phyloP scores from a whole-genome alignment of 2,797 vertebrate genomes.

The Simalia tracyae region DNA sequence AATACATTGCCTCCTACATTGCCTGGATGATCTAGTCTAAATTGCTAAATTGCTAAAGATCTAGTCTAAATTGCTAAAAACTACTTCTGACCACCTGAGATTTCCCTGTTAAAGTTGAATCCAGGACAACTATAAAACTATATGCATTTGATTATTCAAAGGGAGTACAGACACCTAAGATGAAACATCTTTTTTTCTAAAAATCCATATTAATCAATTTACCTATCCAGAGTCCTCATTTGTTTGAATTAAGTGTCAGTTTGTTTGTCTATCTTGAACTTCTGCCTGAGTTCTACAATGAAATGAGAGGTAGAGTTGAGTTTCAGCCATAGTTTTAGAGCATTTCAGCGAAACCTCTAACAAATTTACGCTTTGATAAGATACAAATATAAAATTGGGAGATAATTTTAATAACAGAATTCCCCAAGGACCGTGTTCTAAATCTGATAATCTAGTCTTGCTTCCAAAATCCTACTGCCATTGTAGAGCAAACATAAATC shows the following conservation, averaged over 20 bases:
- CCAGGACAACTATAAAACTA: background rate
- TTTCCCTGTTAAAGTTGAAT: background rate
- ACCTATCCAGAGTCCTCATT: background rate
- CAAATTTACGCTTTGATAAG: background rate
- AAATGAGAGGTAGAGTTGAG: background rate
- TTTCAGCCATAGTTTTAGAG: background rate
- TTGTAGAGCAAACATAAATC: background rate
- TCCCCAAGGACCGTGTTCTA: background rate
- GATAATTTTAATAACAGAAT: background rate
- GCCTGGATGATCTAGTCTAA: background rate
- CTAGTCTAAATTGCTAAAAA: background rate
- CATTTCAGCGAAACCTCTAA: background rate
- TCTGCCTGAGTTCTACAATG: background rate
- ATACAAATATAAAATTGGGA: background rate
- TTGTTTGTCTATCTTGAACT: background rate
- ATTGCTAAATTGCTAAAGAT: background rate
- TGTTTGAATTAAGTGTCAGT: background rate
- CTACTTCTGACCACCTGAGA: no score
- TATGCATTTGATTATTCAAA: background rate
- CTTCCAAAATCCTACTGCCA: background rate
- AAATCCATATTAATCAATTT: background rate
- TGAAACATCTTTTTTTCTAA: background rate
- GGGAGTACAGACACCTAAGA: background rate
- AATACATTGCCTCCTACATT: background rate
- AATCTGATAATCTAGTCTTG: background rate